Evolutionary conservation across 2,888 invertebrate species (phyloP), one percentile per base, ranked within the genome.

Genomic region (Kuschelorhynchus macadamiae): DNA sequence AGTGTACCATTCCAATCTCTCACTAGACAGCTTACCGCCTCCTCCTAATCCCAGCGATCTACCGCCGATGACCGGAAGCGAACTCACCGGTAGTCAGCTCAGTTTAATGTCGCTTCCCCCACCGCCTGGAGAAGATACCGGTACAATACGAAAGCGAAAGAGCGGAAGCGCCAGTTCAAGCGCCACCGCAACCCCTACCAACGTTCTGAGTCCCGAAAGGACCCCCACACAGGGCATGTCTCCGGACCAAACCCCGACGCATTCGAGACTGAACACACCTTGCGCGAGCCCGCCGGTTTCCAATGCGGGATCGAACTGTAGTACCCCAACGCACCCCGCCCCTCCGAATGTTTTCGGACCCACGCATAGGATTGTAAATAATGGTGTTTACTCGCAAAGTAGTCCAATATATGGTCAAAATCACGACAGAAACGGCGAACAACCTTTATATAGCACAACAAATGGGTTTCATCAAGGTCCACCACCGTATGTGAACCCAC

Each of bases 11-110:
- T 93, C 93, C 0, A 92, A 91, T 11, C 84, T 92, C 9, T 93
- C 93, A 18, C 82, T 93, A 39, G 93, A 94, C 75, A 93, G 92
- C n/a, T 82, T 93, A 66, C 93, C 92, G 0, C 93, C 93, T 12
- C 94, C 93, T 0, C 92, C 88, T 47, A 90, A 91, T 39, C 90
- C 90, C 3, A 85, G 83, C 56, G 88, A 87, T 69, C 76, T 87
- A 17, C 86, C 87, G 3, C 81, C 85, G 9, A 84, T 86, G 76
- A 82, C 85, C 41, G 85, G 85, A 1, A 85, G 85, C 49, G 90
- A 91, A 67, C 82, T 91, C 7, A 87, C 88, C 9, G 92, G 92
- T 2, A 92, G 93, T 4, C 91, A 91, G 77, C 82, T 92, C 25
- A 90, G 89, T 47, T 79, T 90, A 66, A 88, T 87, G 75, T 92